A percentile compares a stretch with the other conserved stretches of the same genome.
phyloP scores from a whole-genome alignment of 2,888 invertebrate species.

The Incurvaria masculella region DNA sequence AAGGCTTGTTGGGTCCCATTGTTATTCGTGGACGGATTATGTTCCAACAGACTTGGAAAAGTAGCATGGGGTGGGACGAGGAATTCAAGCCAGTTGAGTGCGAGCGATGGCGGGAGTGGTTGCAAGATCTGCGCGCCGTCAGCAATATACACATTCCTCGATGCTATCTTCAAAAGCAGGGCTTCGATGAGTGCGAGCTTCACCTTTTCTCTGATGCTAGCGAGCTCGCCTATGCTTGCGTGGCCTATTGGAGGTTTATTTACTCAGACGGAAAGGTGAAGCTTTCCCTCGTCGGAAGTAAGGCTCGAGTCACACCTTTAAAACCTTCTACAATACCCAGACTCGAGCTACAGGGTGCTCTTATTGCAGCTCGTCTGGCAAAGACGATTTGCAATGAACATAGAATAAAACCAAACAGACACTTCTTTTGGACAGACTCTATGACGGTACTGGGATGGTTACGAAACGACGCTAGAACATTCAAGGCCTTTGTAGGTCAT shows the following conservation, averaged over 20 bases:
- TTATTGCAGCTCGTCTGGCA: conserved; percentile 15
- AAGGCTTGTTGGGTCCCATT: neutral
- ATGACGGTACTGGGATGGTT: conserved; percentile 5
- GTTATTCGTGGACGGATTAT: neutral
- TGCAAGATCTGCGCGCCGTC: neutral
- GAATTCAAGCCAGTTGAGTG: neutral
- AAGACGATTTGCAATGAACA: conserved; percentile 12
- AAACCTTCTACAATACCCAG: neutral
- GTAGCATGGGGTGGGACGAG: neutral
- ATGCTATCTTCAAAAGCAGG: neutral
- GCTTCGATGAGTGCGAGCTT: neutral
- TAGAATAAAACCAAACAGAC: conserved; percentile 5
- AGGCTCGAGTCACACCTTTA: conserved; percentile 12
- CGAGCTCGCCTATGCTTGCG: neutral
- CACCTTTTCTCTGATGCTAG: neutral
- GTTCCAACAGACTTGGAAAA: neutral
- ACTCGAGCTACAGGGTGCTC: conserved; percentile 15
- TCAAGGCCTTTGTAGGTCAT: conserved; percentile 12
- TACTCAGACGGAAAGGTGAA: neutral
- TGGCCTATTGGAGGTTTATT: neutral
- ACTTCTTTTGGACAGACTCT: conserved; percentile 17
- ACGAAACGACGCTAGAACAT: neutral
- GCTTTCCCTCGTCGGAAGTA: neutral
- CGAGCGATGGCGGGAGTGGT: neutral
- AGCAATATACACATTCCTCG: neutral